Percentiles rank a stretch among this genome's conserved stretches.
phyloP scores from a whole-genome alignment of 2,888 invertebrate genomes.

The Dendrolimus houi region DNA sequence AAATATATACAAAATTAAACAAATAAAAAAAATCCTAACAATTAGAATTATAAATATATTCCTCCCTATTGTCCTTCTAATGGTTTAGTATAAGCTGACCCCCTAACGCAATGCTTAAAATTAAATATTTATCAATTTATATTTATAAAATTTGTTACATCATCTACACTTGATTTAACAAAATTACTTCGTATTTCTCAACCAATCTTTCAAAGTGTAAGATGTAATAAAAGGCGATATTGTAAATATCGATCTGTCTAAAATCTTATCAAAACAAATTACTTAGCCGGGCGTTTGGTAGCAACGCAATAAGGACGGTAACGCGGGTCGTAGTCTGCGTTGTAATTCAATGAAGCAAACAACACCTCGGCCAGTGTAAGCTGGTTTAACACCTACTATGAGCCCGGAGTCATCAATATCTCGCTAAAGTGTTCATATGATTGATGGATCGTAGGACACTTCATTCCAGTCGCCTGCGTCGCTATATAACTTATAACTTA shows the following conservation, averaged over 20 bases:
- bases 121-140: too few relatives aligned
- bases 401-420: slow-evolving; percentile 30
- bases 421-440: slow-evolving; percentile 43
- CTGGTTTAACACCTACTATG: slow-evolving; percentile 9
- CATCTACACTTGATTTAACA: neutral
- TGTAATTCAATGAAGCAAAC: slow-evolving; percentile 30
- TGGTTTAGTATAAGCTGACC: too few relatives aligned
- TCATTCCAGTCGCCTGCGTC: slow-evolving; percentile 22
- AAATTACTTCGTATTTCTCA: neutral
- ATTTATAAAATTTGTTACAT: too few relatives aligned
- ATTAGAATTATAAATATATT: too few relatives aligned
- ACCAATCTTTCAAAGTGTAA: neutral
- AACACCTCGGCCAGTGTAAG: slow-evolving; percentile 12
- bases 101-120: too few relatives aligned
- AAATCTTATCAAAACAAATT: slow-evolving; percentile 23
- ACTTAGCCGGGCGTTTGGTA: slow-evolving; percentile 20
- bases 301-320: slow-evolving; percentile 19
- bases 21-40: too few relatives aligned
- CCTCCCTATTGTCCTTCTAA: too few relatives aligned
- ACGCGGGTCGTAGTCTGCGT: slow-evolving; percentile 9
- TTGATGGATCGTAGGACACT: slow-evolving; percentile 40
- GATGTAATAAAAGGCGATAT: neutral
- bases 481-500: slow-evolving; percentile 31
- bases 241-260: slow-evolving; percentile 11
- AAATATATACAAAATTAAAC: too few relatives aligned